Evolutionary conservation across 2,888 invertebrate genomes (phyloP), one percentile per base, ranked within the genome.

Genomic region (Habrosyne pyritoides): DNA sequence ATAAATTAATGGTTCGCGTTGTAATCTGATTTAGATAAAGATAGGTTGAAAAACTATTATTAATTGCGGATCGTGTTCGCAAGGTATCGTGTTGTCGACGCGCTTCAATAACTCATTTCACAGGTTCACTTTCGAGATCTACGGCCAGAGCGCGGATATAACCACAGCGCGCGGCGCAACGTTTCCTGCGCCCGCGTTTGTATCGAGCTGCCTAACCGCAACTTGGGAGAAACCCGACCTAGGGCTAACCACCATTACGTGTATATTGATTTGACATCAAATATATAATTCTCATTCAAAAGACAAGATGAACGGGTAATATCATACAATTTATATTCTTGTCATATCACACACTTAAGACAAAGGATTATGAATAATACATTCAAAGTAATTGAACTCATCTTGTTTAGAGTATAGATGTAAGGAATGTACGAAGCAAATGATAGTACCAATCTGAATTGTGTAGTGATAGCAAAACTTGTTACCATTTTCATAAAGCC

Each of bases 41-140:
- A 61, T 64, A 61, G 60, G 26, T 48, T 53, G 21, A 60, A 71
- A 71, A 70, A 74, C 74, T 68, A 74, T 71, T 69, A 75, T 73
- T 68, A 74, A 79, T 77, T 69, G 66, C 57, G 63, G 78, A 82
- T 84, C 78, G 67, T 79, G 77, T 86, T 83, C 79, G 72, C 79
- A 74, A 70, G 73, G 81, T 86, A 84, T 86, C 85, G 73, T 73
- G 78, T 87, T 79, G 76, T 81, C 75, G 87, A 82, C 81, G 79
- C 84, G 89, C 86, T 86, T 91, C 85, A 86, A 79, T 89, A 86
- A 82, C 74, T 87, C 86, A 89, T 90, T 89, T 89, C 89, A 83
- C 87, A 85, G 84, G 87, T 87, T 90, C 87, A 79, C 90, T 89
- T 89, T 91, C 91, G 75, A 83, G 87, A 83, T 83, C 81, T 69